A percentile compares a stretch with the other conserved stretches of the same genome.
Evolutionary conservation across 1,140 invertebrate species (phyloP).

Genomic region (Mactra quadrangularis): DNA sequence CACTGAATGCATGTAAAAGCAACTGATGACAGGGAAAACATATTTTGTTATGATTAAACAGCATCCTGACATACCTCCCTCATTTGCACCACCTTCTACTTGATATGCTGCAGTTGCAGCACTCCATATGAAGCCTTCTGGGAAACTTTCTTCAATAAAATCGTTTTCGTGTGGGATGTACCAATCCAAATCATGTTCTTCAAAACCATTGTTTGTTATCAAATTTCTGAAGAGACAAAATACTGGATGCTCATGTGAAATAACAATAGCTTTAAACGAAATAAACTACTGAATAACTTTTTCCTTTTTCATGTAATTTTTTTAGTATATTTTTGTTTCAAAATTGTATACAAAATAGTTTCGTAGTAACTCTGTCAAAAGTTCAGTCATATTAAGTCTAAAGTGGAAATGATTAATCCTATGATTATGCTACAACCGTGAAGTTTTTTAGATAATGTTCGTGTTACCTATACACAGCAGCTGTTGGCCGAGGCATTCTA

Average conservation of each 20-base stretch:
- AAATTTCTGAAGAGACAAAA: constrained; percentile 60
- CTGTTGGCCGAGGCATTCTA: constrained; percentile 87
- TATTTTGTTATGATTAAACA: too few species aligned
- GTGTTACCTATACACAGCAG: constrained; percentile 72
- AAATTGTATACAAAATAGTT: too few species aligned
- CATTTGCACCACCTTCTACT: constrained; percentile 83
- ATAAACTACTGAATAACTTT: background rate
- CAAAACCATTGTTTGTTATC: constrained; percentile 63
- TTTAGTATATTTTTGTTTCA: too few species aligned
- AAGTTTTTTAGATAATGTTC: too few species aligned
- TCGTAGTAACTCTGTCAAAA: too few species aligned
- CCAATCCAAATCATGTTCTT: constrained; percentile 47
- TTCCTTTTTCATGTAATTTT: constrained; percentile 35
- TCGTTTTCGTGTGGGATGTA: constrained; percentile 35
- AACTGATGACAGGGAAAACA: too few species aligned
- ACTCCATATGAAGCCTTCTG: constrained; percentile 81
- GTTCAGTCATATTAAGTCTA: too few species aligned
- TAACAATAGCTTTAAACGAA: background rate
- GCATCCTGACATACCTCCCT: constrained; percentile 75
- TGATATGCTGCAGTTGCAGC: constrained; percentile 83
- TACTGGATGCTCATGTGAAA: background rate
- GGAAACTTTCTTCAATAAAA: constrained; percentile 75
- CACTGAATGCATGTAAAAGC: too few species aligned
- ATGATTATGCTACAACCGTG: too few species aligned
- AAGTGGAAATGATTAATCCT: too few species aligned